phyloP scores from a whole-genome alignment of 2,113 vertebrate genomes.

The Cynoglossus semilaevis region DNA sequence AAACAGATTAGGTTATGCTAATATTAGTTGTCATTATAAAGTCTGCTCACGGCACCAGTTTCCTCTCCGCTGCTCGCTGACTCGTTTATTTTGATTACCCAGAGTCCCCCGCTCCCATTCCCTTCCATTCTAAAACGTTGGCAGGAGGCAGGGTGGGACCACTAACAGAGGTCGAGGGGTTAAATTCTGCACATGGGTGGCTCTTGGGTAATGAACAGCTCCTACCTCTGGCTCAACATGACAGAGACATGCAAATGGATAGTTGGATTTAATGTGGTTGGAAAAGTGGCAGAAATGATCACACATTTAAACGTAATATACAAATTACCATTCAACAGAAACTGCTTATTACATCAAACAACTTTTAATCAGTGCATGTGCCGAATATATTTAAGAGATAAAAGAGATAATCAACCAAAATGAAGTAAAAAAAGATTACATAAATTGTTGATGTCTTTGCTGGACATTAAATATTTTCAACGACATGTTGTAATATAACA shows the following conservation, averaged over 20 bases:
- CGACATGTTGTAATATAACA: no score
- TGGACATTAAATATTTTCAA: no score
- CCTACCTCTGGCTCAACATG: slow-evolving; percentile 51
- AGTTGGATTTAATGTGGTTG: slow-evolving; percentile 44
- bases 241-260: slow-evolving; percentile 63
- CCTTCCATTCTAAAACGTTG: not conserved
- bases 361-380: no score
- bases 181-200: slow-evolving; percentile 50
- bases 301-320: no score
- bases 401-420: no score
- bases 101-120: slow-evolving; percentile 27
- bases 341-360: no score
- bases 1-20: slow-evolving; percentile 67
- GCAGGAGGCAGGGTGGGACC: slow-evolving; percentile 20
- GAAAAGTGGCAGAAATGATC: slow-evolving; percentile 11
- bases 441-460: no score
- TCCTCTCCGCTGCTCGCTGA: slow-evolving; percentile 34
- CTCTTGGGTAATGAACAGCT: slow-evolving; percentile 55
- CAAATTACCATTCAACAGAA: no score
- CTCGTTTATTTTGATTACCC: slow-evolving; percentile 61
- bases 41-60: slow-evolving; percentile 44
- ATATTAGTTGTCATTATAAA: slow-evolving; percentile 62
- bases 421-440: no score
- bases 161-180: slow-evolving; percentile 38
- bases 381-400: no score